Evolutionary conservation across 2,797 vertebrate genomes (phyloP).

Genomic region (Nasua narica): DNA sequence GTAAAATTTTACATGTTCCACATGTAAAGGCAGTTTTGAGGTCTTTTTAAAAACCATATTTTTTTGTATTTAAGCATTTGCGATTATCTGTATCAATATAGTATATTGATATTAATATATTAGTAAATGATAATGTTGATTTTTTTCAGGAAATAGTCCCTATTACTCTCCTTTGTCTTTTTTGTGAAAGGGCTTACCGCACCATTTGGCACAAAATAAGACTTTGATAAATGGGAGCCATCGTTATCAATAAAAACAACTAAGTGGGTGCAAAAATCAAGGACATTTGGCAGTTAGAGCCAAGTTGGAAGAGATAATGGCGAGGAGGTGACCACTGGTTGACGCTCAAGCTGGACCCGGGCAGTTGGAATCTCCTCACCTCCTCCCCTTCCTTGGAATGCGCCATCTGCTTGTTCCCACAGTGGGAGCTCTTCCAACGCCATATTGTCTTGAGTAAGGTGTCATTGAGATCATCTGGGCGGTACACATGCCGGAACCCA

Average conservation of each 20-base stretch:
- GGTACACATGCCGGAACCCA: not conserved
- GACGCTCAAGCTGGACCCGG: not conserved
- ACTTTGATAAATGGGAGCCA: not conserved
- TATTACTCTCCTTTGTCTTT: not conserved
- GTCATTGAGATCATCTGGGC: not conserved
- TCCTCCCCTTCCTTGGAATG: not conserved
- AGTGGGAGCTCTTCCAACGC: not conserved
- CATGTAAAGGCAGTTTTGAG: slow-evolving; percentile 75
- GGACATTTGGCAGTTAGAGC: not conserved
- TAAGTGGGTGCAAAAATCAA: not conserved
- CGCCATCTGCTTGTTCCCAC: not conserved
- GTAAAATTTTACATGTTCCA: slow-evolving; percentile 78
- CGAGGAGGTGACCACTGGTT: not conserved
- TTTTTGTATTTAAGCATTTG: slow-evolving; percentile 86
- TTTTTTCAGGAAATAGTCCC: not conserved
- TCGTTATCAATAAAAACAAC: not conserved
- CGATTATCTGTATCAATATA: slow-evolving; percentile 85
- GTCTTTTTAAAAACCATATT: slow-evolving; percentile 73
- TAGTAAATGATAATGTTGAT: not conserved
- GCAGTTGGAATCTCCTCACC: not conserved
- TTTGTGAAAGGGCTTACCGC: not conserved
- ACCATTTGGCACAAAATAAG: not conserved
- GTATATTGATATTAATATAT: no score
- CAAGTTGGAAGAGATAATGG: not conserved
- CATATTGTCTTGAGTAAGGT: not conserved